Percentiles rank a stretch among this genome's conserved stretches.
Conservation (phyloP, 2,888 invertebrate genomes). For the Parnassius smintheus region DNA sequence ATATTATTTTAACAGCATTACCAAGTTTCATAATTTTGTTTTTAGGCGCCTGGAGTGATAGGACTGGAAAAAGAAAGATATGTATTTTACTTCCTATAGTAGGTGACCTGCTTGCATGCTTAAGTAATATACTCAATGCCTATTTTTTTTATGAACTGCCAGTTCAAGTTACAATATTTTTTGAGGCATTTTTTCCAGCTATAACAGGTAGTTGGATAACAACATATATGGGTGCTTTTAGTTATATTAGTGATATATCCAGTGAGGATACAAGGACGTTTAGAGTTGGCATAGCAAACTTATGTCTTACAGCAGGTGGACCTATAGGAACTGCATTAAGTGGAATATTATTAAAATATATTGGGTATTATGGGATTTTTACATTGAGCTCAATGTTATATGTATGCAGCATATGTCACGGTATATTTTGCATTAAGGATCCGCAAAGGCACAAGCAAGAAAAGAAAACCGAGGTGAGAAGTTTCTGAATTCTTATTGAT, state of each 20-base stretch:
- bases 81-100: conserved; percentile 79
- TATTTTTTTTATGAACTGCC: conserved; percentile 79
- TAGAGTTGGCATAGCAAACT: conserved; percentile 79
- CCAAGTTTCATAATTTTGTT: conserved; percentile 79
- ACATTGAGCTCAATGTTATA: conserved; percentile 63
- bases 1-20: conserved; percentile 74
- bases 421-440: conserved; percentile 64
- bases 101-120: conserved; percentile 73
- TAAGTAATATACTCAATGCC: conserved; percentile 75
- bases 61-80: conserved; percentile 78
- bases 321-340: conserved; percentile 68
- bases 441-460: conserved; percentile 44
- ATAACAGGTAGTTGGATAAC: conserved; percentile 80
- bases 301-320: conserved; percentile 65
- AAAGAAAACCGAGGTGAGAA: conserved; percentile 43
- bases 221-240: conserved; percentile 80
- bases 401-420: conserved; percentile 66
- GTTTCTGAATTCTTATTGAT: background rate
- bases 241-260: conserved; percentile 82
- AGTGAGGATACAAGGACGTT: conserved; percentile 79
- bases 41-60: conserved; percentile 83
- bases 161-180: conserved; percentile 73
- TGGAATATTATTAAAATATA: conserved; percentile 59
- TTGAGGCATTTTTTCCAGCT: conserved; percentile 76
- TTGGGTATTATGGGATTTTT: conserved; percentile 79